Conservation (phyloP, 2,113 vertebrate genomes). For the Peucedramus taeniatus region DNA sequence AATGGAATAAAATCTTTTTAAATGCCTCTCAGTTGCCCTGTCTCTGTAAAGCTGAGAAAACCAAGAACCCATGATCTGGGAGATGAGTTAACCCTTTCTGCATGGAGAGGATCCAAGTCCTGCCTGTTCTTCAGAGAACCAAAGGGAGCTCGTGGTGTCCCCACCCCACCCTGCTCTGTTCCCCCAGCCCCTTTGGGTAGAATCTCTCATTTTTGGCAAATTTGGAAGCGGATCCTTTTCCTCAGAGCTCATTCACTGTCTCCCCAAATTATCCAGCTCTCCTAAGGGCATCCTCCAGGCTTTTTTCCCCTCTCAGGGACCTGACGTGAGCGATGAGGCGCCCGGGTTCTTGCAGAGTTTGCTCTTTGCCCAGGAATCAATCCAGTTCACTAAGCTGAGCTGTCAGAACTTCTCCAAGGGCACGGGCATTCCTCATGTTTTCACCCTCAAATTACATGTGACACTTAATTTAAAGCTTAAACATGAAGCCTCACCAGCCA, state of each 20-base stretch:
- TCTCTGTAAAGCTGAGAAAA: neutral
- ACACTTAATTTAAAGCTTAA: neutral
- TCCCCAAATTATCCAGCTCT: neutral
- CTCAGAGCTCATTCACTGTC: neutral
- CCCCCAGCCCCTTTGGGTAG: neutral
- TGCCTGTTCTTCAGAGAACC: fast-evolving
- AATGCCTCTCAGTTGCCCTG: neutral
- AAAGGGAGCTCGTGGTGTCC: fast-evolving
- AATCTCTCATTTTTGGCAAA: neutral
- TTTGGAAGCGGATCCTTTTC: neutral
- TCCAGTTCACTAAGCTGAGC: neutral
- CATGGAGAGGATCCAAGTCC: neutral
- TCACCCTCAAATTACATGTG: neutral
- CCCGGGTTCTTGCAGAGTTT: neutral
- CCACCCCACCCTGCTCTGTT: neutral
- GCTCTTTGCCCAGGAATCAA: neutral
- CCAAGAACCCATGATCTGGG: fast-evolving
- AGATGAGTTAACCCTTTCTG: fast-evolving
- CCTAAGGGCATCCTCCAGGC: neutral
- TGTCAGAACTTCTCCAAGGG: slow-evolving; percentile 18
- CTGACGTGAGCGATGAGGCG: neutral
- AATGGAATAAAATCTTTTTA: neutral
- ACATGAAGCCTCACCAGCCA: neutral
- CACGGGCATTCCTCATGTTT: neutral
- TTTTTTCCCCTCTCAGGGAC: neutral